Percentiles rank a stretch among this genome's conserved stretches.
Evolutionary conservation across 53 echinoderm and acorn worm genomes (phyloP).

Genomic region (Antedon mediterranea): DNA sequence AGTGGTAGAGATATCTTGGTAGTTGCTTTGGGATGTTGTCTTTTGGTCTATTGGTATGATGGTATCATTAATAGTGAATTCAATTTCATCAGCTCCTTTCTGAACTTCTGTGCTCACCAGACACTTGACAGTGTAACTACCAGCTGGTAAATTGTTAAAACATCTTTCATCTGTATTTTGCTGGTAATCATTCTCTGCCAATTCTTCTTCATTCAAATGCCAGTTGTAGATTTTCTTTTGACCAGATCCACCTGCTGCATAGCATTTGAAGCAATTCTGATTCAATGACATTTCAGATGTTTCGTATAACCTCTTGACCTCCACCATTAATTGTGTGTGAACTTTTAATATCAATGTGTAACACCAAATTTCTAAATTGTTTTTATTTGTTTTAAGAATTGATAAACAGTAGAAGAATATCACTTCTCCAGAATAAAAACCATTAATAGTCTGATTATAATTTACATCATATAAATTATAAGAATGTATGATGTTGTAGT

Average conservation of each 20-base stretch:
- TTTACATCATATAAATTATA: not conserved
- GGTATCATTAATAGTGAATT: not conserved
- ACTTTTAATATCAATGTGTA: not conserved
- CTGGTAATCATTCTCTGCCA: not conserved
- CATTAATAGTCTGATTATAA: not conserved
- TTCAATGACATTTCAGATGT: not conserved
- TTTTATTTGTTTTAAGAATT: not conserved
- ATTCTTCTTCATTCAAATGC: not conserved
- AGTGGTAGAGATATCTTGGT: no score
- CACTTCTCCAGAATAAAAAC: not conserved
- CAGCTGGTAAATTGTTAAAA: not conserved
- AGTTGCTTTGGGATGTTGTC: no score
- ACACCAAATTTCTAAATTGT: not conserved
- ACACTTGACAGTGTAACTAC: not conserved
- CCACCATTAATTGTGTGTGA: not conserved
- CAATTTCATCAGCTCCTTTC: not conserved
- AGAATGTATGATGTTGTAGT: not conserved
- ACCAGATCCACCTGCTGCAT: not conserved
- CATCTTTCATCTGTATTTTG: not conserved
- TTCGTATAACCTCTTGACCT: not conserved
- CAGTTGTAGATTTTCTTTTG: not conserved
- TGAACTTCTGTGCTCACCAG: not conserved
- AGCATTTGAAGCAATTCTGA: not conserved
- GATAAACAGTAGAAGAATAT: not conserved
- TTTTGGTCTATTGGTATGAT: no score